Base-by-base conservation (phyloP, 2,797 vertebrate genomes). In the Macroramphosus scolopax region DNA sequence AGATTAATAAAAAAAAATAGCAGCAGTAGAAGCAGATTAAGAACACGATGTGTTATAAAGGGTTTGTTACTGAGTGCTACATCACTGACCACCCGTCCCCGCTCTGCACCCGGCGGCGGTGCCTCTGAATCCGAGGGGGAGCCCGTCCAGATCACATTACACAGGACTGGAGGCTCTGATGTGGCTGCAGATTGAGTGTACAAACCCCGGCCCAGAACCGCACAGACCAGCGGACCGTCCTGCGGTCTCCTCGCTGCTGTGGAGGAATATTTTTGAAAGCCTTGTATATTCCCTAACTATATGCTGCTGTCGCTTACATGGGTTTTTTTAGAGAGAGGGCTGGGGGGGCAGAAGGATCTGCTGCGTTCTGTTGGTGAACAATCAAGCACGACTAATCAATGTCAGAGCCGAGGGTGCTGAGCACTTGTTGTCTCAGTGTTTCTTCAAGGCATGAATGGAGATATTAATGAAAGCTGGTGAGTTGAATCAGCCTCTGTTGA, bases 191-290 rank as follows among this genome's bases (percentile, higher is more conserved):
- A 83, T 68, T 75, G 72, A 75, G 80, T 62, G 58, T 37, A 64
- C 73, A 81, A 83, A 77, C 75, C 75, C 68, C 17, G 68, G 75
- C 65, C 78, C 78, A 53, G 62, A 81, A 84, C 82, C 82, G 64
- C 82, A 81, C 51, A 41, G 76, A 29, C 61, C 72, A 26, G 72
- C 66, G 69, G 72, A 68, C 56, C 24, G 56, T 81, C 75, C 78
- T 88, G 87, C 37, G 87, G 86, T 82, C 82, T 71, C 54, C 57
- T 56, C n/a, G n/a, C n/a, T 51, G 42, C 74, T 69, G 73, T 78
- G 80, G 82, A 72, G 75, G 75, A 85, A 83, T 82, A 77, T 79
- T 83, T 85, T 53, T 74, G 64, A 83, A 55, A 83, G 76, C 68
- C 66, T 67, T 16, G 45, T 75, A 49, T 81, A 73, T 81, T 81